Evolutionary conservation across 1,140 invertebrate species (phyloP), one percentile per base, ranked within the genome.

Genomic region (Sarcophaga bullata): DNA sequence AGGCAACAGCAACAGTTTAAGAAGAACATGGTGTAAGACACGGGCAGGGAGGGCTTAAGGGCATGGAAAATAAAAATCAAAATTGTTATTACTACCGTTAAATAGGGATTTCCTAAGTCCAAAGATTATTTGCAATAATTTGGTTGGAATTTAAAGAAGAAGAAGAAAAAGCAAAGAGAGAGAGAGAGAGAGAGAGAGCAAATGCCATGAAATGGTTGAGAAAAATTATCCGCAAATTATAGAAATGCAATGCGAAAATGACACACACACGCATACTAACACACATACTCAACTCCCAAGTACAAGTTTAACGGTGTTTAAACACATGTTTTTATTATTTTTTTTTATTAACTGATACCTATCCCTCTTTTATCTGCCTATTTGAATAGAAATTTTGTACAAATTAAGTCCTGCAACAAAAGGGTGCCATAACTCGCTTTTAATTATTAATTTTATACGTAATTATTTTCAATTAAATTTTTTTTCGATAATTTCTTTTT

Each of bases 1-100:
- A 86, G 88, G n/a, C 88, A 89, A 75, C 84, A 85, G 62, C 83
- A 84, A 52, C 81, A 83, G 52, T 8, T 13, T n/a, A 25, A 58
- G 13, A 15, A 15, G 15, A 62, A 62, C n/a, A 6, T 62, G 6
- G 6, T 62, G 54, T 15, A 62, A n/a, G 25, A 72, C 19, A 72
- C 6, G 5, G 48, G 7, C 48, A 78, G 11, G 25, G 25, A 80
- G 80, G 58, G 75, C 80, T 17, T 82, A 82, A 80, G 52, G 54
- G 37, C 50, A 48, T 8, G n/a, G 2, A 52, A 48, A 75, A 25
- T 9, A 15, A 13, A 17, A 62, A 58, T 37, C 37, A 54, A 13
- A 17, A 1, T 82, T 8, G 13, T 47, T n/a, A 48, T n/a, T 75
- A 68, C 19, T 73, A 46, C 1, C 81, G 68, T 17, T 72, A 78